Evolutionary conservation across 2,113 vertebrate species (phyloP).

Genomic region (Catharus fuscescens): DNA sequence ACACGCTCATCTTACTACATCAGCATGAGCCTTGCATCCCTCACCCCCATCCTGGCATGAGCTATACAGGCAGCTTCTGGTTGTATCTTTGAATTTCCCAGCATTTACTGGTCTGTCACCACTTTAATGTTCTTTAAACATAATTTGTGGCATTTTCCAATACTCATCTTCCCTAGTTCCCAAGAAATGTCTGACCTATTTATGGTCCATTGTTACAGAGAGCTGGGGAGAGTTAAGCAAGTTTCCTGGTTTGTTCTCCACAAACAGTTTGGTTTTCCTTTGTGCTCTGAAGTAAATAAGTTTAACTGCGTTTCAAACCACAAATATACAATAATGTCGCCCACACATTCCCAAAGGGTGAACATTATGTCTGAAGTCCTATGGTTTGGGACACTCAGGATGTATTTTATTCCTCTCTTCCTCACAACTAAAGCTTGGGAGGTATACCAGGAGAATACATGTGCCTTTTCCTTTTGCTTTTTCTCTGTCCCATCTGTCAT

Average conservation of each 20-base stretch:
- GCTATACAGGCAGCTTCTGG: slow-evolving; percentile 14
- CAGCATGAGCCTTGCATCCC: not conserved
- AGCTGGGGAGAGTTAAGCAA: slow-evolving; percentile 66
- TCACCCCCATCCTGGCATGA: not conserved
- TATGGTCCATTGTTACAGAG: slow-evolving; percentile 72
- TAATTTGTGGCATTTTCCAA: slow-evolving; percentile 72
- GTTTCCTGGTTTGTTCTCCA: slow-evolving; percentile 70
- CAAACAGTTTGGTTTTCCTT: slow-evolving; percentile 76
- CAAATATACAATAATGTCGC: slow-evolving; percentile 61
- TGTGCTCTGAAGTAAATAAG: slow-evolving; percentile 73
- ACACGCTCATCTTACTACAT: not conserved
- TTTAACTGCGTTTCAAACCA: slow-evolving; percentile 69
- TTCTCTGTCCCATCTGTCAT: not conserved
- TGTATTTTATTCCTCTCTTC: slow-evolving; percentile 37
- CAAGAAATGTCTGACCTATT: slow-evolving; percentile 69
- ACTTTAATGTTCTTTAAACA: slow-evolving; percentile 68
- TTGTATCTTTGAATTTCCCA: slow-evolving; percentile 53
- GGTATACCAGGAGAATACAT: not conserved
- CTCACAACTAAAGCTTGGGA: slow-evolving; percentile 25
- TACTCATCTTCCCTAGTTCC: slow-evolving; percentile 67
- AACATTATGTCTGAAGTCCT: slow-evolving; percentile 64
- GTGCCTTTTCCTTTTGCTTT: not conserved
- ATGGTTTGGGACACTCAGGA: slow-evolving; percentile 9
- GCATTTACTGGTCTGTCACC: slow-evolving; percentile 64
- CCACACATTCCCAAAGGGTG: slow-evolving; percentile 69